Evolutionary conservation across 1,140 invertebrate species (phyloP), one percentile per base, ranked within the genome.

Genomic region (Hydropsyche tenuis): DNA sequence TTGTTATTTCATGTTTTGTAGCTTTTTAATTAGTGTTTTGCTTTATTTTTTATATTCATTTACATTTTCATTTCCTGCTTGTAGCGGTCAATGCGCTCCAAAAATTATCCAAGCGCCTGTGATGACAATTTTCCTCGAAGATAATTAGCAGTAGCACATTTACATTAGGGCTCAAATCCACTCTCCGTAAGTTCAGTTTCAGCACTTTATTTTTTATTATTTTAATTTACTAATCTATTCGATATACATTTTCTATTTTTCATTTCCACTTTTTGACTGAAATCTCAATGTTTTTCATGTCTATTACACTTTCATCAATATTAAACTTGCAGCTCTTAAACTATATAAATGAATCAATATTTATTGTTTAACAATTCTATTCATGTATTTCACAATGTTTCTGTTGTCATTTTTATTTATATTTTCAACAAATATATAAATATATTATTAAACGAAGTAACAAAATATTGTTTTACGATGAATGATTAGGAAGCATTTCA

Each of bases 61-160:
- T 73, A 30, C 27, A 20, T 73, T 77, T 77, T 65, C 74, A 37
- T 77, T 69, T 74, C 51, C 72, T 71, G 76, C 71, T 37, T 70
- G 68, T 71, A 77, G 76, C 76, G 69, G 71, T 77, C 71, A 73
- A 73, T 69, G 66, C 63, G 46, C 76, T 75, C 73, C 76, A 75
- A 72, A 77, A 77, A 77, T 70, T 75, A 73, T 51, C 71, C 71
- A 77, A 70, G 73, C 64, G 56, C 66, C 71, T 72, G 65, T 73
- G 73, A 77, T 71, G 75, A 72, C 69, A 56, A 73, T 72, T 69
- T 71, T 62, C 37, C 37, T 46, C 45, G 73, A 70, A 73, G 73
- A 77, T 71, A 69, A 69, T 71, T 77, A 77, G 73, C 71, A 64
- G 73, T 75, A 77, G 73, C 72, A 76, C 68, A 75, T 66, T 66